Conservation (phyloP, 2,113 vertebrate genomes). For the Heloderma charlesbogerti region DNA sequence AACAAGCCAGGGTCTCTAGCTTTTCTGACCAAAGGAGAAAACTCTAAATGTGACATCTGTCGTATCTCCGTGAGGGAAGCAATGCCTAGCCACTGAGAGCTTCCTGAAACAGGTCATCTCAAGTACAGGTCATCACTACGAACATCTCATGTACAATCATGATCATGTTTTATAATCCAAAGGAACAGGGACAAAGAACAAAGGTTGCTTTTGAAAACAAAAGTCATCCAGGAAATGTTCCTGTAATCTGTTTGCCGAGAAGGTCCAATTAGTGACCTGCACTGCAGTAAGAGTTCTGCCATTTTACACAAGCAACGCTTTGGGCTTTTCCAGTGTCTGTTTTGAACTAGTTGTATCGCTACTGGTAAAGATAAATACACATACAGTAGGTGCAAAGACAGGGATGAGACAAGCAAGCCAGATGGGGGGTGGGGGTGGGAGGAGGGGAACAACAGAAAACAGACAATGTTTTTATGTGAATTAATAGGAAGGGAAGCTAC, state of each 20-base stretch:
- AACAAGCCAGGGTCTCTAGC: neutral
- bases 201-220: neutral
- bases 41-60: neutral
- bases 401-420: neutral
- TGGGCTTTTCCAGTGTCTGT: neutral
- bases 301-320: slow-evolving; percentile 7
- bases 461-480: neutral
- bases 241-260: neutral
- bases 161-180: neutral
- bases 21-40: neutral
- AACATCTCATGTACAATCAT: neutral
- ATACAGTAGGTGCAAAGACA: neutral
- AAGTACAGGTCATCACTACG: neutral
- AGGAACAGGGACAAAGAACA: neutral
- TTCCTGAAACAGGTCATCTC: neutral
- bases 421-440: neutral
- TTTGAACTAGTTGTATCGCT: neutral
- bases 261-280: neutral
- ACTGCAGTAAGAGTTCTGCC: neutral
- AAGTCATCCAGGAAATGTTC: neutral
- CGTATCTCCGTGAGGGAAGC: neutral
- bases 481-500: neutral
- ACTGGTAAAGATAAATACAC: neutral
- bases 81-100: neutral
- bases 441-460: neutral